Conservation (phyloP, 2,113 vertebrate genomes). For the Pimephales promelas region DNA sequence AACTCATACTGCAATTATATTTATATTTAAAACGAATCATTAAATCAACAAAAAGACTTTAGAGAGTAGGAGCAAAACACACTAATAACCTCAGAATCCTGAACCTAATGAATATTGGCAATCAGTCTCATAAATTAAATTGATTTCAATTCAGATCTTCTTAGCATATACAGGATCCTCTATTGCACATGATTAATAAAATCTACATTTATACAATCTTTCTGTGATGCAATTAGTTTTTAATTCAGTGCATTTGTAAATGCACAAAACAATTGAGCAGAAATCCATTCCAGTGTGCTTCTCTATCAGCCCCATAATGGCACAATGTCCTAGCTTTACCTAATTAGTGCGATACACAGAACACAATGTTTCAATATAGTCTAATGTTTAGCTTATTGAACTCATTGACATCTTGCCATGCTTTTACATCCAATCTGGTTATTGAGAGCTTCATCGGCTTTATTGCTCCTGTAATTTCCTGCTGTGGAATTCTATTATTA, state of each 20-base stretch:
- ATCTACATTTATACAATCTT: not conserved
- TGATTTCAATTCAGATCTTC: not conserved
- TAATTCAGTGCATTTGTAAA: conserved; percentile 12
- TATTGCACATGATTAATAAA: not conserved
- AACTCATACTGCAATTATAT: not conserved
- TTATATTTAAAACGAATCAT: not conserved
- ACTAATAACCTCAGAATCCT: not conserved
- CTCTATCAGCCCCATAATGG: conserved; percentile 6
- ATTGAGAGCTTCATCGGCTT: conserved; percentile 23
- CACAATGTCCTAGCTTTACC: conserved; percentile 12
- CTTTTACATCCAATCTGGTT: conserved; percentile 12
- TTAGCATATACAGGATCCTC: no score
- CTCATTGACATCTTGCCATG: not conserved
- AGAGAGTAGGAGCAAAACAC: not conserved
- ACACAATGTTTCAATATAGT: not conserved
- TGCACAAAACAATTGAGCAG: not conserved
- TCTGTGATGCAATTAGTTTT: not conserved
- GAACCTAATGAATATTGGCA: not conserved
- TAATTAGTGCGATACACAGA: not conserved
- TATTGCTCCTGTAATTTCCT: conserved; percentile 32
- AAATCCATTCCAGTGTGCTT: not conserved
- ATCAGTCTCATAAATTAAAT: not conserved
- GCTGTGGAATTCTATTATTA: conserved; percentile 14
- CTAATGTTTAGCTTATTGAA: not conserved
- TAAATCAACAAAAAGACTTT: not conserved